These are phyloP conservation scores for Pachydiplax longipennis DNA, from an alignment of 2,888 invertebrate species.

Conservation along the genomic window DNA sequence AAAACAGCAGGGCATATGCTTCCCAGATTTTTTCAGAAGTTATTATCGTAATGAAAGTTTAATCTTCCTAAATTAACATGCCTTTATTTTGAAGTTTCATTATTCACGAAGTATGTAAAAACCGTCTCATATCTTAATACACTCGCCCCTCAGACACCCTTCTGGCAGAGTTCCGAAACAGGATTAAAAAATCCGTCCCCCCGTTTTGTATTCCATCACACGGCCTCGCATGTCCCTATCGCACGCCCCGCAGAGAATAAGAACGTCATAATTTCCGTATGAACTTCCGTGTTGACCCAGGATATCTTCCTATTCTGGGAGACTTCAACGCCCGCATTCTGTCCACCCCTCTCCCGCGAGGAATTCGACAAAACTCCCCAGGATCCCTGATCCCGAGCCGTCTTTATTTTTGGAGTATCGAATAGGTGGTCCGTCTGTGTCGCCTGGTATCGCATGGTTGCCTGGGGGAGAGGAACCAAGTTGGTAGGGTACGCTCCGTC, in stretches of 20 bases:
- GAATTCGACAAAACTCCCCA: not conserved
- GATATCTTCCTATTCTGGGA: not conserved
- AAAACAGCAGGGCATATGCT: too few relatives aligned
- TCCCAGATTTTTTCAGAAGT: too few relatives aligned
- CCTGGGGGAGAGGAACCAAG: not conserved
- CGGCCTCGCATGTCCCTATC: not conserved
- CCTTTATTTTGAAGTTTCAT: too few relatives aligned
- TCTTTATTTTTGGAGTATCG: not conserved
- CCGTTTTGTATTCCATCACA: not conserved
- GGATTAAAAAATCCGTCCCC: not conserved
- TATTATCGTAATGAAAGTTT: too few relatives aligned
- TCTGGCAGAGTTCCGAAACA: not conserved
- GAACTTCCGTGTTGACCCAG: constrained; percentile 31
- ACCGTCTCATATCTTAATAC: not conserved
- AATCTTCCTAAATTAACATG: too few relatives aligned
- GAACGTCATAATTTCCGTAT: not conserved
- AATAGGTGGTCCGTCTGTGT: not conserved
- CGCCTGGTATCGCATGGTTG: not conserved
- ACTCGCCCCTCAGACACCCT: not conserved
- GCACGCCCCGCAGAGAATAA: not conserved
- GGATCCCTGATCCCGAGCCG: not conserved
- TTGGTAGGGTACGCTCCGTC: not conserved
- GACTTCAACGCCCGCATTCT: not conserved
- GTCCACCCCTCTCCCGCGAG: not conserved
- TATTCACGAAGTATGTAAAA: too few relatives aligned